Conservation (phyloP, 2,888 invertebrate species). For the Villa cingulata region DNA sequence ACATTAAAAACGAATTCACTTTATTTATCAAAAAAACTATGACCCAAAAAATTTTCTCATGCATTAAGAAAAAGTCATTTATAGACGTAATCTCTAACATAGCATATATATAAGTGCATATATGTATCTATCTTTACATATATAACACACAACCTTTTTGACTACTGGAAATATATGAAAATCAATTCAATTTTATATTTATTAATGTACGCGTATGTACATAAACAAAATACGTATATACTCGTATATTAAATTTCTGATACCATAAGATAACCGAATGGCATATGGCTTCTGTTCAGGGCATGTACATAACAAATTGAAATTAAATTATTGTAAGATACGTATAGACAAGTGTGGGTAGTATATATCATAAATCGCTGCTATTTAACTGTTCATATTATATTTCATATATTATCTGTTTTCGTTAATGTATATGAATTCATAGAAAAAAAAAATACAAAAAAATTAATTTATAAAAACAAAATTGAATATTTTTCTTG, state of each 20-base stretch:
- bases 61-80: constrained; percentile 3
- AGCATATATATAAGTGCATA: too few species aligned
- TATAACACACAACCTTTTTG: constrained; percentile 7
- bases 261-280: constrained; percentile 5
- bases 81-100: not conserved
- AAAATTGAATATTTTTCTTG: too few species aligned
- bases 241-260: not conserved
- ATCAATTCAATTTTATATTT: constrained; percentile 5
- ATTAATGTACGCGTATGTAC: not conserved
- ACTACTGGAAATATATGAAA: constrained; percentile 5
- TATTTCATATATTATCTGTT: too few species aligned
- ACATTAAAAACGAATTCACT: not conserved
- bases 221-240: too few species aligned
- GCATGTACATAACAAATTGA: not conserved
- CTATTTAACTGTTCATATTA: too few species aligned
- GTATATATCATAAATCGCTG: not conserved
- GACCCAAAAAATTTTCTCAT: constrained; percentile 6
- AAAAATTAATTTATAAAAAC: too few species aligned
- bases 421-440: too few species aligned
- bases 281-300: constrained; percentile 8
- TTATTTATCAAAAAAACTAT: not conserved
- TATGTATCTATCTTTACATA: too few species aligned
- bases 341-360: too few species aligned
- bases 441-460: too few species aligned
- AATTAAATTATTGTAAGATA: not conserved